A percentile compares a stretch with the other conserved stretches of the same genome.
Conservation (phyloP, 2,113 vertebrate genomes). For the Ellobius talpinus region DNA sequence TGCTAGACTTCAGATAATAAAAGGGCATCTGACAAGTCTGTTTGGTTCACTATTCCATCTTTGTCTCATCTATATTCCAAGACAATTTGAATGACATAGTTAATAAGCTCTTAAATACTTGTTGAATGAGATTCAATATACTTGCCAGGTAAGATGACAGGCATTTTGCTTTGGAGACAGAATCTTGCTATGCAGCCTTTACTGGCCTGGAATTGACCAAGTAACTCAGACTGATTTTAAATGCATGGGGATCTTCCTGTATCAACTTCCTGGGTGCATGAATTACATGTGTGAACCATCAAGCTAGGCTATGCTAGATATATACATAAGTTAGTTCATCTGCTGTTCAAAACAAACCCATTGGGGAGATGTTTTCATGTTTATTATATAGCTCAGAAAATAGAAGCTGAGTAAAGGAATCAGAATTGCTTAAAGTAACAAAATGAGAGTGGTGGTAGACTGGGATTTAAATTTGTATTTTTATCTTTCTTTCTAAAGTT, state of each 20-base stretch:
- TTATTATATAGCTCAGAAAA: not conserved
- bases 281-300: not conserved
- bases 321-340: not conserved
- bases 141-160: not conserved
- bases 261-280: not conserved
- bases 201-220: not conserved
- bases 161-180: not conserved
- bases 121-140: not conserved
- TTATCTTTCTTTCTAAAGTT: not conserved
- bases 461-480: not conserved
- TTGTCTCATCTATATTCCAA: not conserved
- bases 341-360: not conserved
- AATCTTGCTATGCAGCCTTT: not conserved
- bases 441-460: not conserved
- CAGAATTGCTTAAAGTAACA: not conserved
- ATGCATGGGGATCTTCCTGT: not conserved
- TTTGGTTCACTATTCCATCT: not conserved
- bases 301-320: not conserved
- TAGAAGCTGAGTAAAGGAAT: not conserved
- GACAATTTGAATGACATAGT: not conserved
- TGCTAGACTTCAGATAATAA: not conserved
- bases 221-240: not conserved
- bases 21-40: not conserved
- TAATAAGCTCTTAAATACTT: not conserved
- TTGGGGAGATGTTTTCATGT: not conserved